phyloP scores from a whole-genome alignment of 1,140 invertebrate species.

The Temnothorax nylanderi region DNA sequence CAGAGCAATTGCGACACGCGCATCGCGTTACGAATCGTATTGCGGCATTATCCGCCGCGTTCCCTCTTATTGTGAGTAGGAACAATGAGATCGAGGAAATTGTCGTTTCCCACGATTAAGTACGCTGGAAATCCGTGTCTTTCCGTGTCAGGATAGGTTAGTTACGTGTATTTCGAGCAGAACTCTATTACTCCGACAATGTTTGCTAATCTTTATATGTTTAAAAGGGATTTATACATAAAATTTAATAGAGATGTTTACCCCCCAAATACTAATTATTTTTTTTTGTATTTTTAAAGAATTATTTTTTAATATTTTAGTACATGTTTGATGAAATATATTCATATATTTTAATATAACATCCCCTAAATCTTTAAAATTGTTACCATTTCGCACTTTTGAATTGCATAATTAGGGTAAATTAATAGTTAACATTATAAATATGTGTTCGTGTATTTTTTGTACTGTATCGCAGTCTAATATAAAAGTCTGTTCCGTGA shows the following conservation, averaged over 20 bases:
- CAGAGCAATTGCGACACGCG: conserved; percentile 45
- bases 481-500: neutral
- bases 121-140: conserved; percentile 7
- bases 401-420: neutral
- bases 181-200: neutral
- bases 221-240: neutral
- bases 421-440: neutral
- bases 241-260: neutral
- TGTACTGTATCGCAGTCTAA: neutral
- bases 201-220: neutral
- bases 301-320: neutral
- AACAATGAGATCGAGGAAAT: conserved; percentile 62
- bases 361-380: neutral
- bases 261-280: neutral
- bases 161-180: neutral
- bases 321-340: neutral
- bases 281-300: neutral
- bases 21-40: conserved; percentile 49
- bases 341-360: neutral
- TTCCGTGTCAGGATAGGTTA: neutral
- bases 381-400: neutral
- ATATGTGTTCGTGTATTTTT: neutral
- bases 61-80: conserved; percentile 39
- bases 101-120: conserved; percentile 60
- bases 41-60: conserved; percentile 45